phyloP scores from a whole-genome alignment of 2,888 invertebrate genomes.

The Piscicola geometra region DNA sequence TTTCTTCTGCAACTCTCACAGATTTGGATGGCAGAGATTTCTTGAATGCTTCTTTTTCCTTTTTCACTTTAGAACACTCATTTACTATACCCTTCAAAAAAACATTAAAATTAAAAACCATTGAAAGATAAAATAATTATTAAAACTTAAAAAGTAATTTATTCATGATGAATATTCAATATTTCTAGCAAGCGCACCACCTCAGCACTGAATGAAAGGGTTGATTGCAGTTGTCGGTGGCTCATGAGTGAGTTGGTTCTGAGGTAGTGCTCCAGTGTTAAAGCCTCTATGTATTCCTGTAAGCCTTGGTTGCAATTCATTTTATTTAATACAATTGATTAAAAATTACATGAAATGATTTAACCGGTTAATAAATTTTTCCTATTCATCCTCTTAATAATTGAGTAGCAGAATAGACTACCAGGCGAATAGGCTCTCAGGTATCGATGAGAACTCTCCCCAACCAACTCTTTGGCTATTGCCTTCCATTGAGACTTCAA shows the following conservation, averaged over 20 bases:
- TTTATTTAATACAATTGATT: slow-evolving; percentile 8
- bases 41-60: too few relatives aligned
- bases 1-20: neutral
- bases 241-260: slow-evolving; percentile 62
- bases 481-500: slow-evolving; percentile 63
- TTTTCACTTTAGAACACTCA: too few relatives aligned
- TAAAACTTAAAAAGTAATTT: too few relatives aligned
- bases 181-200: too few relatives aligned
- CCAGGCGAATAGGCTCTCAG: slow-evolving; percentile 65
- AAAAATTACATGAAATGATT: neutral
- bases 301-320: slow-evolving; percentile 51
- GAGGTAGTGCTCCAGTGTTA: slow-evolving; percentile 71
- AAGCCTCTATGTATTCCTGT: slow-evolving; percentile 82
- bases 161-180: too few relatives aligned
- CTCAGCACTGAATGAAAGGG: slow-evolving; percentile 33
- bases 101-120: too few relatives aligned
- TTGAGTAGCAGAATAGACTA: slow-evolving; percentile 6
- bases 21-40: too few relatives aligned
- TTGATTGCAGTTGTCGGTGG: slow-evolving; percentile 59
- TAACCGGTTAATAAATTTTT: too few relatives aligned
- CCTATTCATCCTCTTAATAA: too few relatives aligned
- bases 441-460: slow-evolving; percentile 69
- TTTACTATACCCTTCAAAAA: too few relatives aligned
- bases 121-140: too few relatives aligned
- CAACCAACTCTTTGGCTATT: slow-evolving; percentile 71